These are phyloP conservation scores for Dyspetes luteomarginatus DNA, from an alignment of 2,888 invertebrate species.

Conservation along the genomic window DNA sequence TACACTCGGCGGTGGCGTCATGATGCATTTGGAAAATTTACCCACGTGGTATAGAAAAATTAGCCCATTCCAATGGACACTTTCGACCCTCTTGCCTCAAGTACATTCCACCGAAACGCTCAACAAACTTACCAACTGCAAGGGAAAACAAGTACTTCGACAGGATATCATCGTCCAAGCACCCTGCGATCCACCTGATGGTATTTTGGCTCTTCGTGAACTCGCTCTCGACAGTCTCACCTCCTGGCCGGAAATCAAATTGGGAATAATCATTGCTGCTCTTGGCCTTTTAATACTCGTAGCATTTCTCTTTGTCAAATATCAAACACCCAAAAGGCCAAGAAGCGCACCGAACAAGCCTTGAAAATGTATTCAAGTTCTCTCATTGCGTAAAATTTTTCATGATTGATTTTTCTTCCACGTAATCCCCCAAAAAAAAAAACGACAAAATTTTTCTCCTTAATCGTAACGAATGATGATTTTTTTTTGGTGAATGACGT, in stretches of 20 bases:
- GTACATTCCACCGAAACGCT: constrained; percentile 74
- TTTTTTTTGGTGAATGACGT: constrained; percentile 11
- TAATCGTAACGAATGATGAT: not conserved
- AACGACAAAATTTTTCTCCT: too few relatives aligned
- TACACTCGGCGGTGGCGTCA: constrained; percentile 77
- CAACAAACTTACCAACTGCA: constrained; percentile 77
- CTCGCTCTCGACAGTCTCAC: constrained; percentile 85
- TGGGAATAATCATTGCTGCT: constrained; percentile 86
- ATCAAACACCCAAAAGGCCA: constrained; percentile 84
- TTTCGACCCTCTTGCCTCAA: constrained; percentile 77
- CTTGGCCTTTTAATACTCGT: constrained; percentile 87
- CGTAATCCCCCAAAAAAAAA: too few relatives aligned
- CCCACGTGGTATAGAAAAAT: constrained; percentile 79
- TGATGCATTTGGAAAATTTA: constrained; percentile 79
- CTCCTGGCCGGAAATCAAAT: constrained; percentile 84
- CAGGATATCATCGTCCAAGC: constrained; percentile 94
- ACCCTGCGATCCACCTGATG: constrained; percentile 92
- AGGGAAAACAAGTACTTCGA: constrained; percentile 89
- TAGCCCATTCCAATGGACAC: constrained; percentile 79
- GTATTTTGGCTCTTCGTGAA: constrained; percentile 86
- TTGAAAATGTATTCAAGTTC: constrained; percentile 75
- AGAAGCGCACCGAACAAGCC: constrained; percentile 87
- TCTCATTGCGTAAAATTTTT: not conserved
- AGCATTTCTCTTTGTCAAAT: constrained; percentile 84
- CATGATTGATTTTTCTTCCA: not conserved